A percentile compares a stretch with the other conserved stretches of the same genome.
Conservation (phyloP, 2,113 vertebrate species). For the Trochalopteron elliotii region DNA sequence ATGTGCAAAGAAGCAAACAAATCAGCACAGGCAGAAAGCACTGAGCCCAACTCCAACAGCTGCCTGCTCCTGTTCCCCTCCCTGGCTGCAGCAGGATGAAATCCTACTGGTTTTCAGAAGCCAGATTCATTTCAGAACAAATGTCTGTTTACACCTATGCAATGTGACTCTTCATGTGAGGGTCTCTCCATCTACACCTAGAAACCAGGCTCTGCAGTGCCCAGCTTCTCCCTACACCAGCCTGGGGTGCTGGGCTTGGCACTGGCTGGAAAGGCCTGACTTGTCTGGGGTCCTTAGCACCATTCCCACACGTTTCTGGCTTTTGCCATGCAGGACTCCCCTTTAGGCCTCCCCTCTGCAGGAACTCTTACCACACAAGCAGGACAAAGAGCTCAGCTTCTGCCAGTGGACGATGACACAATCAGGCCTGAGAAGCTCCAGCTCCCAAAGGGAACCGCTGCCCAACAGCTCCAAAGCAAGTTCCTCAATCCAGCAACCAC, state of each 20-base stretch:
- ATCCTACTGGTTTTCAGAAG: no score
- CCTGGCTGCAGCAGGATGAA: background rate
- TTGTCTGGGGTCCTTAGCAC: no score
- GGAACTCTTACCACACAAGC: background rate
- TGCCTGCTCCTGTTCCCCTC: background rate
- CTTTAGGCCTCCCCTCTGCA: background rate
- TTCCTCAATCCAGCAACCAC: background rate
- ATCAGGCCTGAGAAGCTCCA: background rate
- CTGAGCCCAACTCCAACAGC: background rate
- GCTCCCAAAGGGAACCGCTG: background rate
- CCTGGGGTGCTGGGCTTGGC: background rate
- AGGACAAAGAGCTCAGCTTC: background rate
- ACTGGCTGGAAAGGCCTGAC: accelerated
- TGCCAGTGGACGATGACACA: accelerated
- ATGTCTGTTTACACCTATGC: background rate
- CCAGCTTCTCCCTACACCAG: background rate
- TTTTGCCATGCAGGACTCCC: background rate
- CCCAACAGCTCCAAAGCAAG: background rate
- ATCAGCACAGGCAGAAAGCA: background rate
- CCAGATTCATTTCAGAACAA: no score
- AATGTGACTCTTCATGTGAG: background rate
- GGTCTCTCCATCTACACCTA: background rate
- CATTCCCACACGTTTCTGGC: accelerated
- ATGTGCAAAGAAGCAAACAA: background rate
- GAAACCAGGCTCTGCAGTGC: background rate